Conservation (phyloP, 2,113 vertebrate species). For the Todiramphus saurophagus region DNA sequence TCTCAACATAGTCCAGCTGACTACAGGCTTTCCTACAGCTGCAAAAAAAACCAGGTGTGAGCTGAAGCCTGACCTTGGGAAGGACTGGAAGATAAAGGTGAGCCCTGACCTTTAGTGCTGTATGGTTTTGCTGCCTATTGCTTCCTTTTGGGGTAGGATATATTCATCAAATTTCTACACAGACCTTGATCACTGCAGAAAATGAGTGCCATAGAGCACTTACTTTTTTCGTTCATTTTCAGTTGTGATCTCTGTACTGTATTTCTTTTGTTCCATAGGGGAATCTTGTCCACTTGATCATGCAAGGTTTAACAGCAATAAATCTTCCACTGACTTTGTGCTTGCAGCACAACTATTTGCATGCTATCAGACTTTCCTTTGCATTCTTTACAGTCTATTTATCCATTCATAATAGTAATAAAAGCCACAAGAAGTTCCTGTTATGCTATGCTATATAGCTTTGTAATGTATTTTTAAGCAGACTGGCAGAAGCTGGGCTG, state of each 20-base stretch:
- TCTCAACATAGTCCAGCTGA: neutral
- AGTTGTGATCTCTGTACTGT: neutral
- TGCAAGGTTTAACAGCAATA: neutral
- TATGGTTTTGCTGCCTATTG: neutral
- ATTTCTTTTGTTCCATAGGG: neutral
- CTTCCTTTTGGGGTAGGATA: neutral
- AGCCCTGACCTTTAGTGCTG: neutral
- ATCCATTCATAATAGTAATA: neutral
- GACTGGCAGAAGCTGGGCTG: neutral
- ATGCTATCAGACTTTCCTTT: neutral
- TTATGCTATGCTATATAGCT: neutral
- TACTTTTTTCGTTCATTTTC: neutral
- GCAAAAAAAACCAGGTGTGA: neutral
- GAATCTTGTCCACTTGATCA: neutral
- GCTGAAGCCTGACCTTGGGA: neutral
- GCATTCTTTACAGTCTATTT: neutral
- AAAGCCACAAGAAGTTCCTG: neutral
- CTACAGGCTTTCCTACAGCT: neutral
- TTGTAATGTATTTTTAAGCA: neutral
- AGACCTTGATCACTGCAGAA: neutral
- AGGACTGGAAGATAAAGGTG: neutral
- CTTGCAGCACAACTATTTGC: neutral
- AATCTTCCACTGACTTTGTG: neutral
- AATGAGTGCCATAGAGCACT: neutral
- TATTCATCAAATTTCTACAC: neutral